phyloP scores from a whole-genome alignment of 2,888 invertebrate species.

The Platycheirus rosarum region DNA sequence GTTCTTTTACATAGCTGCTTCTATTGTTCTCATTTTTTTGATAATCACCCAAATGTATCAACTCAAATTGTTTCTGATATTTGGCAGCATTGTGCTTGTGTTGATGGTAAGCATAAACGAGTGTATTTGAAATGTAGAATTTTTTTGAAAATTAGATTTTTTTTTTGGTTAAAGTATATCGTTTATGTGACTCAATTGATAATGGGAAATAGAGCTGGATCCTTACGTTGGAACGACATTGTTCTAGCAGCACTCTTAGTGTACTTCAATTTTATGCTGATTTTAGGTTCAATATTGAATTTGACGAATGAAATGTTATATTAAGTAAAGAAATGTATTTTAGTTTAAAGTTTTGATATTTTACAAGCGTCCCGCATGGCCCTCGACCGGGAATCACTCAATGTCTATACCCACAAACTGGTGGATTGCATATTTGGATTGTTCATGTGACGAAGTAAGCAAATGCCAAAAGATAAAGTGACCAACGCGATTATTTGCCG shows the following conservation, averaged over 20 bases:
- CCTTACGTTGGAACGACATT: constrained; percentile 49
- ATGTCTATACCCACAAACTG: too few species aligned
- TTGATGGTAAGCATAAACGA: constrained; percentile 22
- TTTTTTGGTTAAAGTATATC: constrained; percentile 16
- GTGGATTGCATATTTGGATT: too few species aligned
- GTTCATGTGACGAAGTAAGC: too few species aligned
- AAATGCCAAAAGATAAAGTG: too few species aligned
- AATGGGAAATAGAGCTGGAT: constrained; percentile 10
- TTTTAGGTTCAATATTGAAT: constrained; percentile 8
- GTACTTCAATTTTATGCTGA: constrained; percentile 34
- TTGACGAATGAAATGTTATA: neutral
- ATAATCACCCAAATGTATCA: neutral
- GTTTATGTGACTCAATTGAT: constrained; percentile 52
- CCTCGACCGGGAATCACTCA: too few species aligned
- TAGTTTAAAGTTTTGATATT: too few species aligned
- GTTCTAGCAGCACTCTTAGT: constrained; percentile 42
- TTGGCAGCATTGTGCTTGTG: constrained; percentile 1
- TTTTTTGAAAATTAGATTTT: neutral
- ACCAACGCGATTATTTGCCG: too few species aligned
- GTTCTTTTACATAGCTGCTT: neutral
- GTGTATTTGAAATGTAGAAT: neutral
- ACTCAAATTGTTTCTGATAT: neutral
- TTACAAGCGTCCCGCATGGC: too few species aligned
- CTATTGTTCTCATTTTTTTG: neutral
- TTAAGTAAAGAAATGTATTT: neutral